Conservation (phyloP, 2,888 invertebrate species). For the Cenopis cana region DNA sequence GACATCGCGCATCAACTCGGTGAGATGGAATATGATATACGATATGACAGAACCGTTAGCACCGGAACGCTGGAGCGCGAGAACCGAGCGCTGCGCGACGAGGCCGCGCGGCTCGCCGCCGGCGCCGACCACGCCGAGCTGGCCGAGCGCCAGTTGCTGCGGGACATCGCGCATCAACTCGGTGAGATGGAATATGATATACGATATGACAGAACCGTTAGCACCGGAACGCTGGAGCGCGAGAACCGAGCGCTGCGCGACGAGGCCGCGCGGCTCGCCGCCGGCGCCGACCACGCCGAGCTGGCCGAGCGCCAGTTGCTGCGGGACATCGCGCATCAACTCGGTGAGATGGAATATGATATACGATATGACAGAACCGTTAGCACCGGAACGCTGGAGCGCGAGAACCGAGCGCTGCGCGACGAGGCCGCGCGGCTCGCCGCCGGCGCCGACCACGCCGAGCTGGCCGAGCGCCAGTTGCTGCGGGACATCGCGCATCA, state of each 20-base stretch:
- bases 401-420: constrained; percentile 94
- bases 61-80: constrained; percentile 95
- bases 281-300: constrained; percentile 94
- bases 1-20: constrained; percentile 95
- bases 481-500: constrained; percentile 96
- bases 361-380: no score
- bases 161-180: constrained; percentile 96
- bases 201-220: no score
- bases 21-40: no score
- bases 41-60: no score
- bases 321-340: constrained; percentile 95
- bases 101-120: constrained; percentile 91
- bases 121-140: constrained; percentile 95
- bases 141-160: constrained; percentile 93
- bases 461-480: constrained; percentile 94
- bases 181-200: constrained; percentile 78
- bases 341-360: constrained; percentile 84
- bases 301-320: constrained; percentile 95
- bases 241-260: constrained; percentile 93
- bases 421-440: constrained; percentile 92
- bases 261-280: constrained; percentile 92
- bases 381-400: constrained; percentile 93
- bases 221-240: constrained; percentile 93
- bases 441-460: constrained; percentile 92
- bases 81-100: constrained; percentile 92